A percentile compares a stretch with the other conserved stretches of the same genome.
phyloP scores from a whole-genome alignment of 1,140 invertebrate genomes.

The Maniola jurtina region DNA sequence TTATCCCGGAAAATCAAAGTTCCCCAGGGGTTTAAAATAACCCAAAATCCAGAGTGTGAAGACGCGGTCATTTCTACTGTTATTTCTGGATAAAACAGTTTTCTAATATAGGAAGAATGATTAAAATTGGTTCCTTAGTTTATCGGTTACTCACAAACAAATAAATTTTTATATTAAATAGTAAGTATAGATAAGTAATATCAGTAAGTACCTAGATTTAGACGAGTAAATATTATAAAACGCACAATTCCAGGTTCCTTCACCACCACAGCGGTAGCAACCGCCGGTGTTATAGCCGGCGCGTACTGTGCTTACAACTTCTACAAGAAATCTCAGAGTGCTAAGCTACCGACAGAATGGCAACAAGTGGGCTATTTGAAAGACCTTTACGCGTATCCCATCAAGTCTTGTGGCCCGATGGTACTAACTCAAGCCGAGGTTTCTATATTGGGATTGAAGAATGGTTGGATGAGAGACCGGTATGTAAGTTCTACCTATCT shows the following conservation, averaged over 20 bases:
- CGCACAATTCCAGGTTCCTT: slow-evolving; percentile 33
- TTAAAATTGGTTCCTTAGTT: too few relatives aligned
- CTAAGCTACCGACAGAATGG: slow-evolving; percentile 58
- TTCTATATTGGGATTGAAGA: slow-evolving; percentile 72
- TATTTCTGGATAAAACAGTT: too few relatives aligned
- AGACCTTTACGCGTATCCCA: slow-evolving; percentile 75
- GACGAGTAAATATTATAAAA: background rate
- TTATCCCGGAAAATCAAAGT: too few relatives aligned
- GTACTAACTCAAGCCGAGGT: slow-evolving; percentile 71
- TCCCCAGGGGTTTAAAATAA: too few relatives aligned
- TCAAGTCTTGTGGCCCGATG: slow-evolving; percentile 78
- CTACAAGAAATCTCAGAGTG: slow-evolving; percentile 40
- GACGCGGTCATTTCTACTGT: too few relatives aligned
- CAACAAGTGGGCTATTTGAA: slow-evolving; percentile 77
- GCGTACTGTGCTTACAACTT: slow-evolving; percentile 51
- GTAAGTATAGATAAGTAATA: too few relatives aligned
- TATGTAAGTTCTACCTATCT: slow-evolving; percentile 27
- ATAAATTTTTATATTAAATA: too few relatives aligned
- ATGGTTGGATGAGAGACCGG: slow-evolving; percentile 79
- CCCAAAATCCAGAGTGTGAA: too few relatives aligned
- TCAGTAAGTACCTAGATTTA: too few relatives aligned
- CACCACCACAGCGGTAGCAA: slow-evolving; percentile 41
- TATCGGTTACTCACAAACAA: too few relatives aligned
- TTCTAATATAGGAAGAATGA: too few relatives aligned
- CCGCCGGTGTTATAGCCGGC: slow-evolving; percentile 46